A percentile compares a stretch with the other conserved stretches of the same genome.
Conservation (phyloP, 2,113 vertebrate species). For the Bos indicus region DNA sequence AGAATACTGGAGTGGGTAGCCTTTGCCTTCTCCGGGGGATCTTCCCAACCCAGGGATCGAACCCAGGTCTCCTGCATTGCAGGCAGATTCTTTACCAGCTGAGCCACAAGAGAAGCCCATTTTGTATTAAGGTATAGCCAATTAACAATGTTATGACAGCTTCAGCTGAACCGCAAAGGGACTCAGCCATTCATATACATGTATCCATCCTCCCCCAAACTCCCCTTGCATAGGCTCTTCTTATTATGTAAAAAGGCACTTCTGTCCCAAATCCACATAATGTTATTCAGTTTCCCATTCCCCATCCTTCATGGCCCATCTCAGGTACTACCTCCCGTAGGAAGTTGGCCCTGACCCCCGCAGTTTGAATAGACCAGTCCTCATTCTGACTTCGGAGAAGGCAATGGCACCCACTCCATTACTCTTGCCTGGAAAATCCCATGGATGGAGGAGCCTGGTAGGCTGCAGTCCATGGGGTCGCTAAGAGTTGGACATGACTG, state of each 20-base stretch:
- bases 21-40: not conserved
- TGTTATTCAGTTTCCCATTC: not conserved
- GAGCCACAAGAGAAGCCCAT: not conserved
- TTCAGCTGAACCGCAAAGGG: not conserved
- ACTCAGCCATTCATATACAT: not conserved
- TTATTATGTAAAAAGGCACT: not conserved
- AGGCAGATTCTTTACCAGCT: not conserved
- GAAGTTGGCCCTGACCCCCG: not conserved
- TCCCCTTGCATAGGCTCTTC: not conserved
- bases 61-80: not conserved
- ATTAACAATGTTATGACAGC: not conserved
- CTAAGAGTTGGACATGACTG: too few relatives aligned
- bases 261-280: not conserved
- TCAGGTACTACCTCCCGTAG: not conserved
- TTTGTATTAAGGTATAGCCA: not conserved
- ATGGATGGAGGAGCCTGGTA: too few relatives aligned
- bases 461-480: too few relatives aligned
- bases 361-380: not conserved
- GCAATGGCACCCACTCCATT: too few relatives aligned
- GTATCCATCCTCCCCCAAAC: not conserved
- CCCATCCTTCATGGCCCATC: not conserved
- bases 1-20: not conserved
- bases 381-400: not conserved
- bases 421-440: too few relatives aligned
- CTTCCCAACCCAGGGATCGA: not conserved